These are phyloP conservation scores for Ceratothoa steindachneri DNA, from an alignment of 2,888 invertebrate species.

Conservation along the genomic window DNA sequence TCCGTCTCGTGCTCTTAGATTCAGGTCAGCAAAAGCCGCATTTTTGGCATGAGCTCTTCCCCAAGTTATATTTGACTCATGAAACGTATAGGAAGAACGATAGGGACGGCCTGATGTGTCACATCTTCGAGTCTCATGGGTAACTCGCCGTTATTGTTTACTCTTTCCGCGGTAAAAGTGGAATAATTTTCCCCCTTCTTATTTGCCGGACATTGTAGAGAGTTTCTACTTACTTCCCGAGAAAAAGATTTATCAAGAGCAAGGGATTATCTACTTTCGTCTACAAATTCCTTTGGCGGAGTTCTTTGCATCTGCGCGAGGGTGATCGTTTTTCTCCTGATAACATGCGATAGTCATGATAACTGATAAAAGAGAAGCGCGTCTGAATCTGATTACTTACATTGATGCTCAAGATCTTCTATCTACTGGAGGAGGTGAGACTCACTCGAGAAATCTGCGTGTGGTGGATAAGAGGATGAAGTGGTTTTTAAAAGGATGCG, in stretches of 20 bases:
- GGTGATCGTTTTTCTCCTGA: neutral
- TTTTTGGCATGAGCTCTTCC: slow-evolving; percentile 3
- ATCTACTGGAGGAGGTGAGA: neutral
- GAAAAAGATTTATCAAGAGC: no score
- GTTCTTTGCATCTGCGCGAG: neutral
- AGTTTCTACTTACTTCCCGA: no score
- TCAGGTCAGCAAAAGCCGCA: neutral
- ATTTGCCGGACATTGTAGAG: no score
- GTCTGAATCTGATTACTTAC: neutral
- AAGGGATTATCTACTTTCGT: neutral
- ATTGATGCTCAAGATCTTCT: neutral
- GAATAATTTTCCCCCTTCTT: neutral
- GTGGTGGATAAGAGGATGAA: neutral
- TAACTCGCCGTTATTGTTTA: neutral
- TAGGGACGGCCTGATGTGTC: neutral
- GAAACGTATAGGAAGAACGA: neutral
- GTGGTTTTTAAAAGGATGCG: neutral
- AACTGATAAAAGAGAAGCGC: neutral
- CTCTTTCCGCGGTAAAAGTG: neutral
- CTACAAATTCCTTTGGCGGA: neutral
- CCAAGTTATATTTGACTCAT: neutral
- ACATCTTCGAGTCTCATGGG: neutral
- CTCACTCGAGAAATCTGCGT: neutral
- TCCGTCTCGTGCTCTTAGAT: slow-evolving; percentile 6
- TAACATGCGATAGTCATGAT: neutral